Evolutionary conservation across 2,113 vertebrate genomes (phyloP).

Genomic region (Fregetta grallaria): DNA sequence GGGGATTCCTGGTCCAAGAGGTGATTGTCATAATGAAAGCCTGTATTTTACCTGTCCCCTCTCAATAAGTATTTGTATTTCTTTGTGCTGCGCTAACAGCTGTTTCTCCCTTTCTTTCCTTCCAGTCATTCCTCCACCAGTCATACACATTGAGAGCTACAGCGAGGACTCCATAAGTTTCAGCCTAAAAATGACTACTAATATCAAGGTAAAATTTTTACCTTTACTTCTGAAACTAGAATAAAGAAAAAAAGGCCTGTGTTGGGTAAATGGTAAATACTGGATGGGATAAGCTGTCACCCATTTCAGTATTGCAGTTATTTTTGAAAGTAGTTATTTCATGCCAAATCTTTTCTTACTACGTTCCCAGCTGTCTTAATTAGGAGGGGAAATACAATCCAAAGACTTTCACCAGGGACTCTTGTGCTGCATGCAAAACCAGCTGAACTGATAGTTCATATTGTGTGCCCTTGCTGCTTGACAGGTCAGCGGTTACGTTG

Average conservation of each 20-base stretch:
- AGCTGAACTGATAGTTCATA: background rate
- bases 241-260: background rate
- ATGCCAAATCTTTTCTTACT: background rate
- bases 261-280: background rate
- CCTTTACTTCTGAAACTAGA: background rate
- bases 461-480: background rate
- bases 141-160: slow-evolving; percentile 79
- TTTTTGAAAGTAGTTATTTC: background rate
- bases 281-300: background rate
- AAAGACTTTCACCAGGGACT: background rate
- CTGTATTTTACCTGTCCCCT: background rate
- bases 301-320: background rate
- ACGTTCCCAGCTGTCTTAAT: background rate
- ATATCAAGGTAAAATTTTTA: slow-evolving; percentile 75
- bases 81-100: background rate
- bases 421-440: background rate
- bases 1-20: background rate
- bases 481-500: slow-evolving; percentile 86
- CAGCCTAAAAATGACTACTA: slow-evolving; percentile 79
- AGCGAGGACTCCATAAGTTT: slow-evolving; percentile 81
- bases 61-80: background rate
- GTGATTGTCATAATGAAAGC: background rate
- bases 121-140: slow-evolving; percentile 86
- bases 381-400: background rate
- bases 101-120: background rate